These are phyloP conservation scores for Thunnus albacares DNA, from an alignment of 2,797 vertebrate genomes.

Conservation along the genomic window DNA sequence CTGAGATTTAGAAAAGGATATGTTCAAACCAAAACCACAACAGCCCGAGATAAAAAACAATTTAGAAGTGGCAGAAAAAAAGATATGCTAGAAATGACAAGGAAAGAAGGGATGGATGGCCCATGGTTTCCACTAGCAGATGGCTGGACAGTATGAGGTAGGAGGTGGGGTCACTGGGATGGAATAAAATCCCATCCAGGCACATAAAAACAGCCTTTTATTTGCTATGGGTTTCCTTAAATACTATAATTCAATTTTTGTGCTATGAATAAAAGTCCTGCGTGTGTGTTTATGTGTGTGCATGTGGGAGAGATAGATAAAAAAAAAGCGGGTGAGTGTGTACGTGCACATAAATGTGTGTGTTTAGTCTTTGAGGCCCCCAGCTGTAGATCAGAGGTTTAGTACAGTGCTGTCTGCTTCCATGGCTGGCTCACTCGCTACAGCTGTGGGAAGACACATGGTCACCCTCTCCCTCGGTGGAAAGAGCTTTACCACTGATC, in stretches of 20 bases:
- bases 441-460: conserved; percentile 49
- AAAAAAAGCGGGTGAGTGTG: conserved; percentile 4
- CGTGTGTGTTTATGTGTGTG: conserved; percentile 5
- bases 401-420: conserved; percentile 66
- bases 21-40: conserved; percentile 53
- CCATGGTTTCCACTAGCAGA: conserved; percentile 62
- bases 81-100: conserved; percentile 41
- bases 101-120: conserved; percentile 15
- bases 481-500: conserved; percentile 25
- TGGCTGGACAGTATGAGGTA: conserved; percentile 72
- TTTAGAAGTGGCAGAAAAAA: neutral
- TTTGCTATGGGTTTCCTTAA: conserved; percentile 63
- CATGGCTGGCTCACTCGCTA: conserved; percentile 38
- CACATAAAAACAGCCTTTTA: conserved; percentile 67
- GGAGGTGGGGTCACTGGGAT: conserved; percentile 68
- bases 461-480: conserved; percentile 10
- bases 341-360: conserved; percentile 25
- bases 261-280: conserved; percentile 56
- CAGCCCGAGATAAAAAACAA: conserved; percentile 64
- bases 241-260: conserved; percentile 61
- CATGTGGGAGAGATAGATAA: neutral
- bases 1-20: conserved; percentile 58
- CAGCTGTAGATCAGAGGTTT: conserved; percentile 66
- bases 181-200: conserved; percentile 63
- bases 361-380: conserved; percentile 51